phyloP scores from a whole-genome alignment of 2,113 vertebrate species.

The Melanotaenia duboulayi region DNA sequence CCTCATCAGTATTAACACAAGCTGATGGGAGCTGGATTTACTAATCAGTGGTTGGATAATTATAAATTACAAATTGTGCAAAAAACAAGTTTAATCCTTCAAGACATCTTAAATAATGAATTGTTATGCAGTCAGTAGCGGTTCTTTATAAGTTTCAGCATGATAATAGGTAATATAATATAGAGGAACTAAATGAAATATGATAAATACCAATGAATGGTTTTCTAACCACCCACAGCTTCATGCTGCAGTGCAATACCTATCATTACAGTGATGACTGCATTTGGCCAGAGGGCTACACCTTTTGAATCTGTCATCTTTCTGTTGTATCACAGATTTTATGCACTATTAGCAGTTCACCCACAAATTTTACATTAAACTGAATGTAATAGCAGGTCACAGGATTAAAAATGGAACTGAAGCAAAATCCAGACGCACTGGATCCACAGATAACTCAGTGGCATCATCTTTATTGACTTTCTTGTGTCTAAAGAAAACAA shows the following conservation, averaged over 20 bases:
- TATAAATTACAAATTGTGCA: conserved; percentile 5
- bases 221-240: neutral
- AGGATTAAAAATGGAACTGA: neutral
- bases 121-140: neutral
- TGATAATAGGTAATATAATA: conserved; percentile 15
- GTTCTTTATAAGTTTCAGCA: conserved; percentile 6
- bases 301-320: conserved; percentile 21
- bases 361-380: neutral
- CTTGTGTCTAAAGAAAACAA: neutral
- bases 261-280: conserved; percentile 39
- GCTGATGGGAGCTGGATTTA: conserved; percentile 17
- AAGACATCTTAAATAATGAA: neutral
- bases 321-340: conserved; percentile 13
- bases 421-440: neutral
- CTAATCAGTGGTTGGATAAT: conserved; percentile 5
- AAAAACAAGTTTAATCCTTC: neutral
- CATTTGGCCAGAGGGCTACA: conserved; percentile 13
- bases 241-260: conserved; percentile 19
- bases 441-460: neutral
- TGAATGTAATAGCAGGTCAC: neutral
- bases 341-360: conserved; percentile 1
- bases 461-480: neutral
- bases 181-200: conserved; percentile 16
- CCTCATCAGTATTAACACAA: conserved; percentile 9
- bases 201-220: conserved; percentile 22